Percentiles rank a stretch among this genome's conserved stretches.
Evolutionary conservation across 2,797 vertebrate species (phyloP).

Genomic region (Spea hammondii): DNA sequence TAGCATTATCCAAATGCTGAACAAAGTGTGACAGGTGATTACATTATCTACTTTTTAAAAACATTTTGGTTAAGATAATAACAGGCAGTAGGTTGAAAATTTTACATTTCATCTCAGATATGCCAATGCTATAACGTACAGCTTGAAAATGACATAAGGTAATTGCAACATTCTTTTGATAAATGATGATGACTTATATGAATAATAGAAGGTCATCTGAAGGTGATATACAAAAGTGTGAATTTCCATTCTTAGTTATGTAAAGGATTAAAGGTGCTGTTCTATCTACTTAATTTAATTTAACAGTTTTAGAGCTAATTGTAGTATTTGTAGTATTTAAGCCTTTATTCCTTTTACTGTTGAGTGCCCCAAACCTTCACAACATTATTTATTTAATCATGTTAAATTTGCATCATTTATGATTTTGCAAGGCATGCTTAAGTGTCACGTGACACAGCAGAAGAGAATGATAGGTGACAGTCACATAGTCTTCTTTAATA

Average conservation of each 20-base stretch:
- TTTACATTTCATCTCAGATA: slow-evolving; percentile 22
- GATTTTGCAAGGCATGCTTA: no score
- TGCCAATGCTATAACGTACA: slow-evolving; percentile 2
- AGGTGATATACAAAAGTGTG: background rate
- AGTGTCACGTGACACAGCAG: no score
- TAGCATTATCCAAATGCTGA: slow-evolving; percentile 25
- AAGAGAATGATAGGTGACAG: no score
- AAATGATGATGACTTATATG: slow-evolving; percentile 6
- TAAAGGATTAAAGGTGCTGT: background rate
- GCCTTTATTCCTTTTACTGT: no score
- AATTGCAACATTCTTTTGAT: slow-evolving; percentile 5
- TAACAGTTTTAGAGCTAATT: background rate
- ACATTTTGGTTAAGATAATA: slow-evolving; percentile 24
- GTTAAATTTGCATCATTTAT: no score
- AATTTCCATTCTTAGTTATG: background rate
- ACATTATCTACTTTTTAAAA: slow-evolving; percentile 16
- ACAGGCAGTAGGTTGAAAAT: slow-evolving; percentile 17
- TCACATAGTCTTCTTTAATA: no score
- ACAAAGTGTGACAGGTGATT: slow-evolving; percentile 32
- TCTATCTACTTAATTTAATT: background rate
- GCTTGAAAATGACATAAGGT: slow-evolving; percentile 18
- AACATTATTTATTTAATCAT: no score
- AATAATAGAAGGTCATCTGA: slow-evolving; percentile 27
- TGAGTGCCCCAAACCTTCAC: no score
- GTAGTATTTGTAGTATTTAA: no score